Evolutionary conservation across 1,140 invertebrate genomes (phyloP), one percentile per base, ranked within the genome.

Genomic region (Brevipalpus yothersi): DNA sequence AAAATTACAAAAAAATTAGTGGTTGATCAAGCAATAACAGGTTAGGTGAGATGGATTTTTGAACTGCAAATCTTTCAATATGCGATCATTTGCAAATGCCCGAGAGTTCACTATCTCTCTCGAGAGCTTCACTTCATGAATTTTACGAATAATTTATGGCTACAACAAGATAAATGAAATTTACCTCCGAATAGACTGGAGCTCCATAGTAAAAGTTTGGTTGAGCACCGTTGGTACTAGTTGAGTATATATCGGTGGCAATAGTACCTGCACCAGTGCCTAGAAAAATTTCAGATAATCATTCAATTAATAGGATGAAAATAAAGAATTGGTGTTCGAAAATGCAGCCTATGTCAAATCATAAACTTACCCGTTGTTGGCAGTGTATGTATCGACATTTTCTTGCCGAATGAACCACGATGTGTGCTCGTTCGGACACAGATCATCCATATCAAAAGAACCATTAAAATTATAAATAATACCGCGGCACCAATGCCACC

Each of bases 161-260:
- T 31, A 31, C 31, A 31, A 31, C 31, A 31, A 31, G 31, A 3
- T 5, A 31, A 31, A 31, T 31, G 31, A 31, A 31, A 31, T 31
- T 31, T 31, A 31, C 31, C 31, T 31, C 31, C 5, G 31, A 31
- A 31, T 31, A 31, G 31, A 82, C 83, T 1, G 83, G 83, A 1
- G 86, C 86, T 60, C 87, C 88, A 66, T 93, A 93, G 69, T 91
- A 92, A 78, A 92, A 93, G 74, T 93, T 93, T 1, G 90, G 86
- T 76, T 91, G 86, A 2, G 85, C 88, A 64, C 66, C 65, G 21
- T 41, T 41, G 9, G 53, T 31, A 39, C 12, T 39, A 13, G 53
- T 40, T 55, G 53, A 55, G 39, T 51, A 51, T 19, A 55, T 40
- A 55, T 55, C 53, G 23, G 53, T 57, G 59, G 41, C 49, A 23